Conservation (phyloP, 2,113 vertebrate genomes). For the Ascaphus truei region DNA sequence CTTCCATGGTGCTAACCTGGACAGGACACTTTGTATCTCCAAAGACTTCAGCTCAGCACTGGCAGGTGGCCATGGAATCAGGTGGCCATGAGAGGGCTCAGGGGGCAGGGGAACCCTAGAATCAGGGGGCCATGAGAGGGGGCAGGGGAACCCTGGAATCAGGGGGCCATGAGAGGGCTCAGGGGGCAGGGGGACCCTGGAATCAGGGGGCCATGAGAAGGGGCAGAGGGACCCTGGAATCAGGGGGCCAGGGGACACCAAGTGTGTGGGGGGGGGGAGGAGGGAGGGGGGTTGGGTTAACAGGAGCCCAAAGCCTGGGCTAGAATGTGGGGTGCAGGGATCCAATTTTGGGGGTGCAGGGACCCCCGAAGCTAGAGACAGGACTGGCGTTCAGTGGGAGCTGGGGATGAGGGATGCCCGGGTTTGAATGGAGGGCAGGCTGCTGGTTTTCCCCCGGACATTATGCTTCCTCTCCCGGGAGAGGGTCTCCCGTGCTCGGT, state of each 20-base stretch:
- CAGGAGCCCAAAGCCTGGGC: not conserved
- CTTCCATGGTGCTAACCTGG: too few relatives aligned
- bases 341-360: not conserved
- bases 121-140: not conserved
- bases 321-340: not conserved
- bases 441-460: not conserved
- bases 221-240: not conserved
- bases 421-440: not conserved
- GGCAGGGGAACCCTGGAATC: not conserved
- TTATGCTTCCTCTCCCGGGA: not conserved
- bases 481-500: not conserved
- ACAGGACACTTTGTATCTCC: too few relatives aligned
- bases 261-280: not conserved
- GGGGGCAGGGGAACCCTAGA: not conserved
- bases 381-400: not conserved
- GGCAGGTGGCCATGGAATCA: not conserved
- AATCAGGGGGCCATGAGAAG: not conserved
- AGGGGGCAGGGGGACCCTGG: not conserved
- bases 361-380: too few relatives aligned
- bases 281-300: not conserved
- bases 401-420: not conserved
- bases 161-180: too few relatives aligned
- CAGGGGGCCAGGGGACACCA: not conserved
- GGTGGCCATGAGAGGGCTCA: not conserved
- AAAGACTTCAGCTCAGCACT: not conserved